Conservation (phyloP, 2,888 invertebrate species). For the Xanthostigma xanthostigma region DNA sequence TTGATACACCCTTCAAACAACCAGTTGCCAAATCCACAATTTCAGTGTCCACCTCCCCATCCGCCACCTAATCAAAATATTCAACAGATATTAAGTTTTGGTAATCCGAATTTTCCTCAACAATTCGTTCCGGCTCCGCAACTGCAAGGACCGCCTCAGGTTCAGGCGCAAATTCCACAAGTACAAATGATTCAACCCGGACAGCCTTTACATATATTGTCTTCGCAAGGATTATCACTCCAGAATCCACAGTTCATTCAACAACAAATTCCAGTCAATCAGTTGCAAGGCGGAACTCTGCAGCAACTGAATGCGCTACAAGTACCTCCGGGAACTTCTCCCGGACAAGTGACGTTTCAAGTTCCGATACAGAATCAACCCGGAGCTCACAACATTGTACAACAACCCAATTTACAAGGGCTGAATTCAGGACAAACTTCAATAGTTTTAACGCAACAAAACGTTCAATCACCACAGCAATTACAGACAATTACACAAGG, state of each 20-base stretch:
- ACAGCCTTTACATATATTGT: constrained; percentile 4
- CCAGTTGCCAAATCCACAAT: not conserved
- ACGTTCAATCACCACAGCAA: constrained; percentile 1
- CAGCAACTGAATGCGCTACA: not conserved
- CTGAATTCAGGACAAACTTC: not conserved
- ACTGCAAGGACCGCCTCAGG: not conserved
- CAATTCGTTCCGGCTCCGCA: constrained; percentile 1
- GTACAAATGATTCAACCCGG: constrained; percentile 3
- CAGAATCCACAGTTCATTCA: constrained; percentile 3
- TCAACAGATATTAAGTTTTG: not conserved
- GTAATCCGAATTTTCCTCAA: not conserved
- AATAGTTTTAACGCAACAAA: constrained; percentile 2
- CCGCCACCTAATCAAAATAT: not conserved
- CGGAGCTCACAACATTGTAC: not conserved
- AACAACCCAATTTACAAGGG: not conserved
- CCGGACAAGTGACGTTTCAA: constrained; percentile 4
- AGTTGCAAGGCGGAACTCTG: constrained; percentile 1
- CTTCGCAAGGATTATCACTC: constrained; percentile 2
- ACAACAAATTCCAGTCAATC: not conserved
- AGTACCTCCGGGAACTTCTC: not conserved
- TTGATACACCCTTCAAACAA: no score
- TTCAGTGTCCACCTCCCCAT: not conserved
- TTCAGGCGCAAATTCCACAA: not conserved
- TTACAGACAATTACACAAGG: not conserved
- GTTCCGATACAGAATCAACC: constrained; percentile 4